Percentiles rank a stretch among this genome's conserved stretches.
Evolutionary conservation across 2,888 invertebrate species (phyloP).

Genomic region (Dynastes maya): DNA sequence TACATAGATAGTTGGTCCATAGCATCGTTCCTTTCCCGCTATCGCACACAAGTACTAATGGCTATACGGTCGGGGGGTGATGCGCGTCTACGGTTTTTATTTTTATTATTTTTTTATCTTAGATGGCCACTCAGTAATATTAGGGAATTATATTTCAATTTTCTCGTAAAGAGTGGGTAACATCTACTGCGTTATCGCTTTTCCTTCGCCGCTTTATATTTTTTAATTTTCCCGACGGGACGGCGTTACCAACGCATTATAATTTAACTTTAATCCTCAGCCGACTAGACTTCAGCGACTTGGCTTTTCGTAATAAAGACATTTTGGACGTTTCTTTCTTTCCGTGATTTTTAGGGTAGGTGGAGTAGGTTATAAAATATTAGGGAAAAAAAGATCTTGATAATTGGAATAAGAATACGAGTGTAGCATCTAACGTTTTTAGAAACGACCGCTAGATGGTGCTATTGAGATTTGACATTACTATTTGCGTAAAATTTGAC

Average conservation of each 20-base stretch:
- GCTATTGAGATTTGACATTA: too few species aligned
- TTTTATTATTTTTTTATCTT: slow-evolving; percentile 68
- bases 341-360: not conserved
- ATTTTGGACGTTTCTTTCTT: not conserved
- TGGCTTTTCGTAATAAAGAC: not conserved
- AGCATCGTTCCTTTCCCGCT: slow-evolving; percentile 52
- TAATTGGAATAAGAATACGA: too few species aligned
- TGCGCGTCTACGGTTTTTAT: slow-evolving; percentile 65
- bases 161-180: slow-evolving; percentile 49
- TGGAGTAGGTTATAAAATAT: not conserved
- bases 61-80: slow-evolving; percentile 57
- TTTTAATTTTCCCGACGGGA: not conserved
- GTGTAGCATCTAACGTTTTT: too few species aligned
- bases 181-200: slow-evolving; percentile 4
- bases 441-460: too few species aligned
- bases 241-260: not conserved
- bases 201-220: slow-evolving; percentile 13
- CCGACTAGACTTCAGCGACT: not conserved
- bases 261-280: slow-evolving; percentile 18
- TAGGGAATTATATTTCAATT: slow-evolving; percentile 68
- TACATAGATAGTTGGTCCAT: slow-evolving; percentile 57
- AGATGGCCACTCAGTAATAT: slow-evolving; percentile 63
- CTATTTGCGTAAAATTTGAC: too few species aligned
- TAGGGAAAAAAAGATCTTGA: not conserved
- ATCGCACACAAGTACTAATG: slow-evolving; percentile 67